Base-by-base conservation (phyloP, 2,797 vertebrate genomes). In the Podarcis lilfordi region DNA sequence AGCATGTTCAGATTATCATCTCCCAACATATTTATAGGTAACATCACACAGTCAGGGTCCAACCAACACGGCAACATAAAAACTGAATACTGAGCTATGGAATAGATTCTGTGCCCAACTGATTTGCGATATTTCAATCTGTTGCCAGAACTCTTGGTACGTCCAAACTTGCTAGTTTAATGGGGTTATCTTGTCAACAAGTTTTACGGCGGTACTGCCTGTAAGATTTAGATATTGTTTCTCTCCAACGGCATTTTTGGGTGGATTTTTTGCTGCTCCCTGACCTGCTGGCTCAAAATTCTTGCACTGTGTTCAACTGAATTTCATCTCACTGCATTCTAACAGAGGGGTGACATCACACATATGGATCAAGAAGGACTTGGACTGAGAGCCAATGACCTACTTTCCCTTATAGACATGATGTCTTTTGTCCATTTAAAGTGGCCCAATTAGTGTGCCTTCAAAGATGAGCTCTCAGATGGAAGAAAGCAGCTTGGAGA, bases 281-380 rank as follows among this genome's bases (percentile, higher is more conserved):
- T 40, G n/a, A 69, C 80, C 43, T 71, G 71, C 32, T 84, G 82
- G 45, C 69, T 77, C 4, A 35, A 25, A 90, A 77, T 66, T 84
- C 43, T 6, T 76, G 37, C 76, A 45, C 1, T 4, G 21, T 37
- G 15, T 86, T 92, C 29, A n/a, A 79, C 40, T 0, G 1, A 76
- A 85, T 86, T 85, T 88, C 84, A 77, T 88, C 68, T 89, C 43
- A 55, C 83, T 88, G 32, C 21, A 4, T 87, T 37, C 32, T 61
- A 83, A 88, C 74, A 83, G 79, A 84, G 71, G 80, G 64, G 37
- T 89, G 64, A 82, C 80, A 83, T 84, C 86, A 80, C 5, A 2
- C 72, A 85, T 80, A 88, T 83, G 72, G 77, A 88, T 86, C 72
- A 72, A 77, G 81, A 0, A 8, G 61, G n/a, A 71, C 64, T 72